Evolutionary conservation across 2,888 invertebrate genomes (phyloP).

Genomic region (Conus canariensis): DNA sequence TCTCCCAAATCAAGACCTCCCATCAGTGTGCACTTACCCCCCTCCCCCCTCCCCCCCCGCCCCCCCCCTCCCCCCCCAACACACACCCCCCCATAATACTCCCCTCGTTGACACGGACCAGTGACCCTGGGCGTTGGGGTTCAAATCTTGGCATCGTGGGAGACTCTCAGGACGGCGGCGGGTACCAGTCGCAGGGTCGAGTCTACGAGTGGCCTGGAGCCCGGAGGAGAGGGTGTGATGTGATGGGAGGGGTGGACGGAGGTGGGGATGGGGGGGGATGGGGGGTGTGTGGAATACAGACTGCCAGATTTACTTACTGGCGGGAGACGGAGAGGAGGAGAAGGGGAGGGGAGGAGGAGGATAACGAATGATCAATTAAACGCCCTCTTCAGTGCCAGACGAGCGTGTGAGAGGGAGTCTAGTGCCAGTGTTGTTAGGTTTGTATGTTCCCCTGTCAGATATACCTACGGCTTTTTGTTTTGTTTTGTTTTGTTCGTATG

Average conservation of each 20-base stretch:
- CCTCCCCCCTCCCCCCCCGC: neutral
- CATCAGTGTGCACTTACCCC: neutral
- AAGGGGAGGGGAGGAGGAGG: neutral
- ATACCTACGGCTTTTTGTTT: too few relatives aligned
- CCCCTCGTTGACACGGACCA: neutral
- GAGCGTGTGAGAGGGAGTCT: neutral
- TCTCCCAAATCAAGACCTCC: too few relatives aligned
- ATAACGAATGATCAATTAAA: slow-evolving; percentile 14
- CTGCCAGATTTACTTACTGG: neutral
- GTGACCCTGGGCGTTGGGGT: slow-evolving; percentile 15
- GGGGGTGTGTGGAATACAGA: neutral
- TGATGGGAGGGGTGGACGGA: neutral
- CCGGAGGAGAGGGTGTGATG: neutral
- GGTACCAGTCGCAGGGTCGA: neutral
- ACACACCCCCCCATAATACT: neutral
- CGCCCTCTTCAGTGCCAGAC: slow-evolving; percentile 14
- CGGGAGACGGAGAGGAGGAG: neutral
- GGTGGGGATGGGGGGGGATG: neutral
- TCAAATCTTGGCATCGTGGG: slow-evolving; percentile 18
- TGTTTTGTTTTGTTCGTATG: too few relatives aligned
- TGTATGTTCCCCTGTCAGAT: too few relatives aligned
- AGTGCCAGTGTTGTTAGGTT: too few relatives aligned
- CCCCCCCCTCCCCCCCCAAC: too few relatives aligned
- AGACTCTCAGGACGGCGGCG: neutral
- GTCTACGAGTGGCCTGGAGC: neutral